Percentiles rank a stretch among this genome's conserved stretches.
These are phyloP conservation scores for Limnothrissa miodon DNA, from an alignment of 2,113 vertebrate genomes.

Conservation along the genomic window DNA sequence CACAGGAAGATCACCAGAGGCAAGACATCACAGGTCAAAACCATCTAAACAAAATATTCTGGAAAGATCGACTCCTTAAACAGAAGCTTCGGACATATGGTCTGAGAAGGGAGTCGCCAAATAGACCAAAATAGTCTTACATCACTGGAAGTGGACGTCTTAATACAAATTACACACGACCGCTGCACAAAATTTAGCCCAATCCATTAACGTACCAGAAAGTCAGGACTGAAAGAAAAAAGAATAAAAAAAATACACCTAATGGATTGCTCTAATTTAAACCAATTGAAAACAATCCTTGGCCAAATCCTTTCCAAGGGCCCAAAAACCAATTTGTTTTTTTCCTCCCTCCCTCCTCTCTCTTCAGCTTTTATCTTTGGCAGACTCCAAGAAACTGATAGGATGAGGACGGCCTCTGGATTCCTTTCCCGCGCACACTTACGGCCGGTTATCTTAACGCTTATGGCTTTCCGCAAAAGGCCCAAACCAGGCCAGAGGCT, in stretches of 20 bases:
- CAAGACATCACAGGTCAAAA: slow-evolving; percentile 1
- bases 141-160: background rate
- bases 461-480: slow-evolving; percentile 66
- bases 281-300: slow-evolving; percentile 31
- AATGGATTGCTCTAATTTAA: slow-evolving; percentile 37
- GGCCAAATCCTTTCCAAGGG: slow-evolving; percentile 60
- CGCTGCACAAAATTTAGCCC: background rate
- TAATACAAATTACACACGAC: background rate
- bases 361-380: slow-evolving; percentile 67
- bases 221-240: slow-evolving; percentile 24
- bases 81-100: background rate
- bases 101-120: background rate
- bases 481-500: slow-evolving; percentile 63
- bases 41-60: background rate
- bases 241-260: slow-evolving; percentile 17
- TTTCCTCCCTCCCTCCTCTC: slow-evolving; percentile 46
- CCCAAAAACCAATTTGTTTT: slow-evolving; percentile 29
- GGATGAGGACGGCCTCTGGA: slow-evolving; percentile 61
- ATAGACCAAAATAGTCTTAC: background rate
- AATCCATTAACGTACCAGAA: slow-evolving; percentile 19
- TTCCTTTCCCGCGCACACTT: slow-evolving; percentile 69
- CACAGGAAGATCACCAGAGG: background rate
- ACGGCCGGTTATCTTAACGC: slow-evolving; percentile 67
- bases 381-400: slow-evolving; percentile 71
- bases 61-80: background rate